These are phyloP conservation scores for Caerostris darwini DNA, from an alignment of 1,140 invertebrate species.

Conservation along the genomic window DNA sequence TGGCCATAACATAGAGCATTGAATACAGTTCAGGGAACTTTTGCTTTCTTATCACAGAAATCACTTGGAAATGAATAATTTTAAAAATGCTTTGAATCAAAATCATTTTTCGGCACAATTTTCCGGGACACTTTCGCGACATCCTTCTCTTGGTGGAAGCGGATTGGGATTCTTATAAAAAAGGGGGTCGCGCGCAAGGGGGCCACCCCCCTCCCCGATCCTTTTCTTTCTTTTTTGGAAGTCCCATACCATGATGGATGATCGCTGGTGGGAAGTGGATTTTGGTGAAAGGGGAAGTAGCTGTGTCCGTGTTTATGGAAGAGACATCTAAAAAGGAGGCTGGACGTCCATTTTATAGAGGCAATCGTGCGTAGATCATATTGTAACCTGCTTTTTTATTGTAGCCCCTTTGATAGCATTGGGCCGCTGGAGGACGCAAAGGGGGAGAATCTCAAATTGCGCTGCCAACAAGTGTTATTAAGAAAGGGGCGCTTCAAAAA, in stretches of 20 bases:
- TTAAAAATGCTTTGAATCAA: no score
- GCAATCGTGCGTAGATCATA: constrained; percentile 72
- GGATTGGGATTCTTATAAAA: neutral
- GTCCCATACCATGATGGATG: constrained; percentile 61
- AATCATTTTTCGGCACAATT: no score
- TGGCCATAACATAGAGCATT: no score
- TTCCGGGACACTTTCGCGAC: no score
- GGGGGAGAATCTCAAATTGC: neutral
- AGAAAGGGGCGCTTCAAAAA: neutral
- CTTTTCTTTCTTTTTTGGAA: constrained; percentile 22
- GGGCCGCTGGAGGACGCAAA: neutral
- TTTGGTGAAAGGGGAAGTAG: constrained; percentile 65
- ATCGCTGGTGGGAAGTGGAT: constrained; percentile 68
- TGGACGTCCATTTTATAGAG: constrained; percentile 68
- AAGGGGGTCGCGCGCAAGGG: constrained; percentile 46
- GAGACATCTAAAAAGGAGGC: constrained; percentile 72
- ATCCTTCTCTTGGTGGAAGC: no score
- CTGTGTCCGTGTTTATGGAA: constrained; percentile 71
- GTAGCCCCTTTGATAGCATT: constrained; percentile 48
- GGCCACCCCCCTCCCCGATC: neutral
- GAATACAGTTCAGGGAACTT: no score
- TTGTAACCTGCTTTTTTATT: constrained; percentile 63
- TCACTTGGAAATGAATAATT: no score
- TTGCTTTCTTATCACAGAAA: no score
- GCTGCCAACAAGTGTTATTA: neutral